Base-by-base conservation (phyloP, 2,888 invertebrate species). In the Sinodicranocentrus sp. region DNA sequence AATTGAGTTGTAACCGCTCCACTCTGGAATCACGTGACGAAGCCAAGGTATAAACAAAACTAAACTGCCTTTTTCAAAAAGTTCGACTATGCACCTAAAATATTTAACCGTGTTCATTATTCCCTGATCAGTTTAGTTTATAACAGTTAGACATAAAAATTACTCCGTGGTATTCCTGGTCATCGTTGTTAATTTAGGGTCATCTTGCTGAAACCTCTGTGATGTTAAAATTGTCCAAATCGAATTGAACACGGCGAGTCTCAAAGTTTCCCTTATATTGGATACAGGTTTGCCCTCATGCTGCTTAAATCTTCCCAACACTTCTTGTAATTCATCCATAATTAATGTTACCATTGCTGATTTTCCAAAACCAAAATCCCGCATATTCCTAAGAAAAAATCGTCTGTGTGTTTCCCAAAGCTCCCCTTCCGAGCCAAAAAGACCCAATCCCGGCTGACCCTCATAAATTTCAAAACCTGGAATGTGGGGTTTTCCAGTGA, bases 181-280 rank as follows among this genome's bases (percentile, higher is more conserved):
- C 19, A 84, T 5, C 26, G 61, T 28, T 3, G 43, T 28, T 1
- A 84, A 23, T 8, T 75, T 70, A 8, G 70, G 75, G 26, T 86
- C 85, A 26, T 85, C 71, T 10, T 85, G 85, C 0, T 15, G 28
- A 15, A 84, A 82, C 39, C 84, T 57, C 33, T 84, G 67, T 10
- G 78, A 25, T 23, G 23, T 68, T 19, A 86, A 8, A 21, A 86
- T 83, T 0, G 72, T 63, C 86, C 85, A 86, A 5, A 86, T 25
- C 0, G 78, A 57, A 39, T 85, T 85, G 10, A 86, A 23, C 10
- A 84, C 78, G 5, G 86, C 82, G 0, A 86, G 59, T 10, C 73
- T 68, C 21, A 85, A 75, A 0, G 8, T 70, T 65, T 84, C 61
- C 59, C 65, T 44, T 17, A 82, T 75, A n/a, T 82, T 25, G 0